Evolutionary conservation across 2,113 vertebrate genomes (phyloP), one percentile per base, ranked within the genome.

Genomic region (Amphilophus citrinellus): DNA sequence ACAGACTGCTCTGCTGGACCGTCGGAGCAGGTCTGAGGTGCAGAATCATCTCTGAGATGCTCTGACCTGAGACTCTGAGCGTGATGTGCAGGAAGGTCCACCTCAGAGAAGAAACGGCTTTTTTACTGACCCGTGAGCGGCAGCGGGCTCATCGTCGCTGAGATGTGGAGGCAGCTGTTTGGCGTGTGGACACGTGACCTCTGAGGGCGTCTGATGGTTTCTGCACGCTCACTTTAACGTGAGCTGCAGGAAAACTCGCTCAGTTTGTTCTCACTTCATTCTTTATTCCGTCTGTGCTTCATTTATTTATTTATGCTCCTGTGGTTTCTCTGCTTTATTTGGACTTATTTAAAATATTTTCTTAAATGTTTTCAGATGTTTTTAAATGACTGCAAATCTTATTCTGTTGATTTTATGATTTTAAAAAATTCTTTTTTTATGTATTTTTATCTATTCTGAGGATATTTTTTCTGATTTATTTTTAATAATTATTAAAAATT

Each of bases 321-420:
- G 13, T 3, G 11, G 5, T 2, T 13, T 47, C 27, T 27, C 27
- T 27, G 27, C 27, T 47, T 68, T 0, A 10, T 56, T 8, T 53
- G 8, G 8, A 9, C 15, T 24, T 66, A 30, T 30, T 30, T 4
- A 30, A 30, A 30, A 30, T 30, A 30, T 30, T 30, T 30, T 30
- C 27, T 30, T 30, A 30, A 30, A 30, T 30, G 30, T 1, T 42
- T 42, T 66, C 42, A 14, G 24, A 22, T 68, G 17, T 68, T 18
- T 50, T 47, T 27, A 27, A 47, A 0, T 0, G 2, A 17, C 4
- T 3, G 5, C 2, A 15, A 47, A 47, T 27, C 22, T 0, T 10
- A 17, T 27, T 66, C 11, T 65, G 2, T 65, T 65, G 17, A 27
- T 47, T 27, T 47, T 68, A 42, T 68, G 65, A 68, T 47, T 47